phyloP scores from a whole-genome alignment of 2,797 vertebrate genomes.

The Catamblyrhynchus diadema region DNA sequence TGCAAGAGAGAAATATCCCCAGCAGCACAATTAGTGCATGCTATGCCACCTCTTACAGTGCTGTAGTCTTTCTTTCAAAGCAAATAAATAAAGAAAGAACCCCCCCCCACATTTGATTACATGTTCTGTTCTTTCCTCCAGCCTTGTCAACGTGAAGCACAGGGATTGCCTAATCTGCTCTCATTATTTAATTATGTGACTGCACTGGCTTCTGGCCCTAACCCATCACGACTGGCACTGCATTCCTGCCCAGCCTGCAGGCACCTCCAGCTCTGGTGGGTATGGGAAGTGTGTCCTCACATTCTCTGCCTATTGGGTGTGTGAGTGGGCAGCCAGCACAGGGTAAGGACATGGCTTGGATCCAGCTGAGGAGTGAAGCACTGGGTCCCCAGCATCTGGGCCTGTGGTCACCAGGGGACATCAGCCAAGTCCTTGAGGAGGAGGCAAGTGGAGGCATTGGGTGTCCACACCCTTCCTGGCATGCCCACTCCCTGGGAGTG shows the following conservation, averaged over 20 bases:
- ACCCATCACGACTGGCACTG: neutral
- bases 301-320: accelerated
- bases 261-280: neutral
- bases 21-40: neutral
- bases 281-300: neutral
- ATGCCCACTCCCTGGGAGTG: accelerated
- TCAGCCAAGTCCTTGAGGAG: neutral
- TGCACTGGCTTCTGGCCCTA: neutral
- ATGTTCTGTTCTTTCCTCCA: slow-evolving; percentile 46
- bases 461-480: neutral
- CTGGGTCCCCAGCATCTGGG: neutral
- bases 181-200: slow-evolving; percentile 34
- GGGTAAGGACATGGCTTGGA: neutral
- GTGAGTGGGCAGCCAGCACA: accelerated
- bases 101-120: slow-evolving; percentile 10
- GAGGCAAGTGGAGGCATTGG: neutral
- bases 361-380: neutral
- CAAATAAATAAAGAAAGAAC: neutral
- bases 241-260: neutral
- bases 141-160: slow-evolving; percentile 22
- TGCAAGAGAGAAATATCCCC: neutral
- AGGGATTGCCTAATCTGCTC: slow-evolving; percentile 44
- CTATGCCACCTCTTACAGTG: neutral
- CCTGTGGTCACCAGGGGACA: neutral
- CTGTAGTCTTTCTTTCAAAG: slow-evolving; percentile 5